Conservation (phyloP, 2,888 invertebrate genomes). For the Branchipolynoe longqiensis region DNA sequence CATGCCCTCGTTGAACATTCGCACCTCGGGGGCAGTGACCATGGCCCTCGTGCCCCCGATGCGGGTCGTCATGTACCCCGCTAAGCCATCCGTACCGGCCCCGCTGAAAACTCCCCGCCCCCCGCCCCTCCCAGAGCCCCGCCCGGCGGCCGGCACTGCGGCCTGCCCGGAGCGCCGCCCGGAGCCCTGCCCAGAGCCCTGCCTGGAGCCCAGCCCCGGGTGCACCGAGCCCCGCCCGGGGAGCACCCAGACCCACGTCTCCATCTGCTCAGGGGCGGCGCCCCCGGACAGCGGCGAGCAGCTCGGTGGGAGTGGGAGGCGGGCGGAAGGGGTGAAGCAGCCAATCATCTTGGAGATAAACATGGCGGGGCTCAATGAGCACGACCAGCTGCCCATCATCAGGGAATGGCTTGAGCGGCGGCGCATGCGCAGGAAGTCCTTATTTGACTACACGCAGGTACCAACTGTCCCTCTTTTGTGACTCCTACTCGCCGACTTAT, state of each 20-base stretch:
- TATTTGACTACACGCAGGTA: neutral
- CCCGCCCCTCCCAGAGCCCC: neutral
- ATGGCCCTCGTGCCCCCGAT: slow-evolving; percentile 25
- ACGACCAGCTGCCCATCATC: slow-evolving; percentile 37
- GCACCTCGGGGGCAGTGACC: neutral
- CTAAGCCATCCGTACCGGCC: slow-evolving; percentile 1
- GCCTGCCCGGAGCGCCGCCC: neutral
- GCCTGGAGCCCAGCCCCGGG: neutral
- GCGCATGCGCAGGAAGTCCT: neutral
- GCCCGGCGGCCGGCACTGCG: neutral
- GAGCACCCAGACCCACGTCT: neutral
- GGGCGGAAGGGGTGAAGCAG: neutral
- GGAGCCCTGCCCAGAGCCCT: neutral
- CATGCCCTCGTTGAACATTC: no score
- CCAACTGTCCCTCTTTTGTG: neutral
- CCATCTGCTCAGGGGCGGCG: neutral
- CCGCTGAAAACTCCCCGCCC: neutral
- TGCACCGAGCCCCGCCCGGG: neutral
- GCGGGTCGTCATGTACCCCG: slow-evolving; percentile 23
- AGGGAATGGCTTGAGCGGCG: slow-evolving; percentile 17
- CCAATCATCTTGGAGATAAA: neutral
- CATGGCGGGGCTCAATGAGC: slow-evolving; percentile 13
- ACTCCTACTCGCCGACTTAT: neutral
- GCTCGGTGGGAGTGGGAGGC: neutral
- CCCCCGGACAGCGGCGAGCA: neutral